Percentiles rank a stretch among this genome's conserved stretches.
phyloP scores from a whole-genome alignment of 2,797 vertebrate species.

The Rhyacichthys aspro region DNA sequence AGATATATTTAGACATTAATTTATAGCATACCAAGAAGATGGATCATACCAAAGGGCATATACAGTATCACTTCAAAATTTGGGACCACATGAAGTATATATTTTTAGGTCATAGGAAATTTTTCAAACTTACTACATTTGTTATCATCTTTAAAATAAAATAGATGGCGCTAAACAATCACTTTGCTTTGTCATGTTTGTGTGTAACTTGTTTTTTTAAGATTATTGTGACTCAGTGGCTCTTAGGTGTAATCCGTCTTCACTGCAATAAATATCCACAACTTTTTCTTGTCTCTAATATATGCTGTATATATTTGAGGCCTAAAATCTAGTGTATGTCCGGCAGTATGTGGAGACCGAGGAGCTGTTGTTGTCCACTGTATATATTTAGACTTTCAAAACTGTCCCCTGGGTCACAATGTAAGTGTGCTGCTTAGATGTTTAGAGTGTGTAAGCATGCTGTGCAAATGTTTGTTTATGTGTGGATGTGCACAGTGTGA shows the following conservation, averaged over 20 bases:
- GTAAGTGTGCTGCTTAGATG: slow-evolving; percentile 55
- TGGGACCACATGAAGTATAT: slow-evolving; percentile 30
- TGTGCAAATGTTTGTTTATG: slow-evolving; percentile 34
- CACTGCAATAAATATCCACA: background rate
- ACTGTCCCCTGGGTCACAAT: slow-evolving; percentile 58
- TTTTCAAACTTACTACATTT: slow-evolving; percentile 10
- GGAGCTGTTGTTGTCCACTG: slow-evolving; percentile 51
- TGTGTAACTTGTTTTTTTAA: too few species aligned
- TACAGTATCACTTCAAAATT: slow-evolving; percentile 48
- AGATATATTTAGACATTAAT: slow-evolving; percentile 67
- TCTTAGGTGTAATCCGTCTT: too few species aligned
- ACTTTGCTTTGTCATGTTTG: background rate
- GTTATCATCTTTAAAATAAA: too few species aligned
- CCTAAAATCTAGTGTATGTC: slow-evolving; percentile 21
- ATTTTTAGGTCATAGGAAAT: background rate
- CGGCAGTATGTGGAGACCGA: slow-evolving; percentile 45
- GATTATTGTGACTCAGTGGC: too few species aligned
- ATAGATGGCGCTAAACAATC: too few species aligned
- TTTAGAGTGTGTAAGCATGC: slow-evolving; percentile 36
- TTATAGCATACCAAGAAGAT: slow-evolving; percentile 54
- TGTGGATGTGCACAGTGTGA: slow-evolving; percentile 19
- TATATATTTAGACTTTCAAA: slow-evolving; percentile 67
- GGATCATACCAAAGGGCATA: slow-evolving; percentile 49
- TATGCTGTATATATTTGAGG: background rate
- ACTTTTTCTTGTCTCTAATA: background rate